Conservation (phyloP, 2,113 vertebrate species). For the Butorides virescens region DNA sequence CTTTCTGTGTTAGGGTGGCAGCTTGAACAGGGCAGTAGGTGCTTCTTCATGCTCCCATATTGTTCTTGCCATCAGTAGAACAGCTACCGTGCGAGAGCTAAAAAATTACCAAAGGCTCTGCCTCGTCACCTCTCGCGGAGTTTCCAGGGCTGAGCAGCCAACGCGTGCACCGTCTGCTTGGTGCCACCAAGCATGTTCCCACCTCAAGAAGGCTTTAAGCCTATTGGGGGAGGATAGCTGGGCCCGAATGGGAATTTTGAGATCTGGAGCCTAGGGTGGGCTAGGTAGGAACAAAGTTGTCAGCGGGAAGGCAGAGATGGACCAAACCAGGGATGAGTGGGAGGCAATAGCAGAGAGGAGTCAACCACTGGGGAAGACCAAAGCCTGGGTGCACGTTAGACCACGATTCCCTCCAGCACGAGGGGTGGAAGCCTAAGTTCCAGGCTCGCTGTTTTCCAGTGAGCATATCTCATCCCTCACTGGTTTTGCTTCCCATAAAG, state of each 20-base stretch:
- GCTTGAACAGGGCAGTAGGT: neutral
- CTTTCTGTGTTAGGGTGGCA: neutral
- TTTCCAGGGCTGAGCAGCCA: neutral
- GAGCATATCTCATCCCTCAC: neutral
- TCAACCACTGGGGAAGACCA: neutral
- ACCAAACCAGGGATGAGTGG: neutral
- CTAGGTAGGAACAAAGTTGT: neutral
- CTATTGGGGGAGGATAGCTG: neutral
- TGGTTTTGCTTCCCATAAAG: neutral
- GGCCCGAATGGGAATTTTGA: neutral
- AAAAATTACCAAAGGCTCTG: neutral
- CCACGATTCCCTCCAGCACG: fast-evolving
- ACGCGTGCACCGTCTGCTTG: neutral
- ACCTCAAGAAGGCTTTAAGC: neutral
- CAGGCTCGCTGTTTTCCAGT: neutral
- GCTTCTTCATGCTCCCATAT: neutral
- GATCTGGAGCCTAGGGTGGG: neutral
- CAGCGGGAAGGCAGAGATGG: neutral
- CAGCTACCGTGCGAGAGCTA: neutral
- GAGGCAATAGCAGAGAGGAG: neutral
- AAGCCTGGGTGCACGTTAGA: fast-evolving
- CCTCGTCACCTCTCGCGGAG: fast-evolving
- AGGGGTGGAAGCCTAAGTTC: neutral
- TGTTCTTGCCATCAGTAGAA: neutral
- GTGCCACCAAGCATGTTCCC: neutral